These are phyloP conservation scores for Vultur gryphus DNA, from an alignment of 2,797 vertebrate genomes.

Conservation along the genomic window DNA sequence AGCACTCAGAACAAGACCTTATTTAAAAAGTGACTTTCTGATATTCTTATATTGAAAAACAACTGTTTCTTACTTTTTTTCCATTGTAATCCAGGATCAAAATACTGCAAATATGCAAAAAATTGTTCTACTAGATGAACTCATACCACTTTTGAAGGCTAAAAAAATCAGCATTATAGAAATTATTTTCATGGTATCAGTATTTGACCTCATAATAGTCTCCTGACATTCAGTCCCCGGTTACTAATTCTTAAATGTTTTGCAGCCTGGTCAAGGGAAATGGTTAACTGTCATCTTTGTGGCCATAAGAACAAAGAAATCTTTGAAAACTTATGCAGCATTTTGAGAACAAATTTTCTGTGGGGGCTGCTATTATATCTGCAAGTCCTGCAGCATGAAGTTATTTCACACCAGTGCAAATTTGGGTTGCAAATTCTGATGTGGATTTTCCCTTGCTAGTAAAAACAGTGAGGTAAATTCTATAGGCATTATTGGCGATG, in stretches of 20 bases:
- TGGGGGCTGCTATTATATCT: not conserved
- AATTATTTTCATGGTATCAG: not conserved
- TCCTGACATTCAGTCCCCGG: not conserved
- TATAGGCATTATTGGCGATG: not conserved
- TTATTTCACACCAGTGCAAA: not conserved
- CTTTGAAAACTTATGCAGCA: not conserved
- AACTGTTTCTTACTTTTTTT: not conserved
- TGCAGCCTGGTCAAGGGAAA: not conserved
- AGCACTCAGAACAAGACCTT: not conserved
- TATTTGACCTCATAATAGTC: not conserved
- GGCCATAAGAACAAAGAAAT: not conserved
- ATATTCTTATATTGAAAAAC: not conserved
- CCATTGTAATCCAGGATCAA: not conserved
- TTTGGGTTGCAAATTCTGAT: not conserved
- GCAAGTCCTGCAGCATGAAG: not conserved
- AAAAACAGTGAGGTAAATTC: not conserved
- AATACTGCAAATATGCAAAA: not conserved
- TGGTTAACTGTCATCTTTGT: not conserved
- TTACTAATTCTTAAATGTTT: not conserved
- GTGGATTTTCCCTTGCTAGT: not conserved
- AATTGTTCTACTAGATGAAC: not conserved
- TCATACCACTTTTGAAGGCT: not conserved
- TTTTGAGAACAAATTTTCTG: not conserved
- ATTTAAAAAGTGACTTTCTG: not conserved
- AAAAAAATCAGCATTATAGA: not conserved